Base-by-base conservation (phyloP, 2,888 invertebrate species). In the Dicycla oo region DNA sequence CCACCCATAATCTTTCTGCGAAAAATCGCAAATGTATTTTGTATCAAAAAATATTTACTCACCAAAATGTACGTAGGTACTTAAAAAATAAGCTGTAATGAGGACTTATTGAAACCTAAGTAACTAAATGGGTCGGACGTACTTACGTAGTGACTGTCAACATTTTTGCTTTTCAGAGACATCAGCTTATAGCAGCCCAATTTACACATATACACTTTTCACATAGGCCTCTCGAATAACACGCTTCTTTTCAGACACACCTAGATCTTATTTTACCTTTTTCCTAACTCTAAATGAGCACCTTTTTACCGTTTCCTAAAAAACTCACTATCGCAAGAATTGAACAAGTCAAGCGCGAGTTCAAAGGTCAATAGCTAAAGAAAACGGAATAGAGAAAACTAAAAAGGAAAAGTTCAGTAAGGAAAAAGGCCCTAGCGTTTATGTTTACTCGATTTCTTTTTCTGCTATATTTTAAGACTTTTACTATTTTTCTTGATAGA, bases 271-370 rank as follows among this genome's bases (percentile, higher is more conserved):
- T 20, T 68, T 69, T 15, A 43, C n/a, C 2, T 10, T 53, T 23
- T 20, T 38, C n/a, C 20, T 13, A 23, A 38, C 38, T 38, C 7
- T 38, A 38, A 8, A 38, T 18, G 26, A 49, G 23, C 40, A 56
- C n/a, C 34, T 43, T 74, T 66, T 66, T 61, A n/a, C 40, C 30
- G 10, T 53, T 30, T 23, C 13, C 26, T 47, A 34, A 47, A 13
- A 74, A 61, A 74, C 34, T 66, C 51, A 43, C 66, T 56, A 72
- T 62, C n/a, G 45, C 51, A 58, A 71, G 58, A 45, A 61, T n/a
- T 26, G 43, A 56, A 43, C 49, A 34, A 74, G 61, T 62, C 49
- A 69, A 45, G 56, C 26, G 74, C 20, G 49, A 67, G 61, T 51
- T 57, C 38, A 75, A 74, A 74, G 67, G 74, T 67, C 67, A 54